Base-by-base conservation (phyloP, 2,113 vertebrate species). In the Campylomormyrus numenius region DNA sequence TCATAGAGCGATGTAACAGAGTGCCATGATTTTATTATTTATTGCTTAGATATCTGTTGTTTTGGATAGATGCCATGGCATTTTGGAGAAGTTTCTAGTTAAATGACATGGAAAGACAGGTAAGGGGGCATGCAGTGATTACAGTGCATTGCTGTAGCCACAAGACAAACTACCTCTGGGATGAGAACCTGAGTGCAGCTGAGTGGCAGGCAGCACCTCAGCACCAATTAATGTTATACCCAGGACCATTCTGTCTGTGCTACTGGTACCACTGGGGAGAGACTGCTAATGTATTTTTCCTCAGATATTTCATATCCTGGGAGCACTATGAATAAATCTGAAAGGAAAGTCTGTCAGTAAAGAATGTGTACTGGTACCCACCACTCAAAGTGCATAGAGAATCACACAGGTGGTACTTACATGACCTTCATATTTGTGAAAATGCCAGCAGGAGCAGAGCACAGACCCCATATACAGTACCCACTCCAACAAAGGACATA, bases 221-320 rank as follows among this genome's bases (percentile, higher is more conserved):
- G 50, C 50, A 52, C 50, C 50, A 17, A 1, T 52, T 52, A 52
- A 52, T 17, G 15, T 52, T 52, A 52, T 4, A 19, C 15, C 50
- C 15, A 52, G 50, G 15, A 93, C 98, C 97, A 92, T 98, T 97
- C 95, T 96, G 98, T 92, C 97, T 97, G 93, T 97, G 97, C 96
- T 98, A 99, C 91, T 99, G 98, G 96, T 99, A 99, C 98, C 98
- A 99, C 90, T 98, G 97, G 89, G 97, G 97, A 88, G 98, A 97
- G 92, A 99, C 97, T 94, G 97, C 97, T 94, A 99, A 93, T 35
- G 98, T 99, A 95, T 97, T 98, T 95, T 97, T 98, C 95, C 97
- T 97, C 93, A 97, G 11, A 31, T 27, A 31, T 9, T 5, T 48
- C 45, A 17, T 1, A 17, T n/a, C n/a, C 11, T 35, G 45, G 13